These are phyloP conservation scores for Elgonia sp. DNA, from an alignment of 2,888 invertebrate species.

Conservation along the genomic window DNA sequence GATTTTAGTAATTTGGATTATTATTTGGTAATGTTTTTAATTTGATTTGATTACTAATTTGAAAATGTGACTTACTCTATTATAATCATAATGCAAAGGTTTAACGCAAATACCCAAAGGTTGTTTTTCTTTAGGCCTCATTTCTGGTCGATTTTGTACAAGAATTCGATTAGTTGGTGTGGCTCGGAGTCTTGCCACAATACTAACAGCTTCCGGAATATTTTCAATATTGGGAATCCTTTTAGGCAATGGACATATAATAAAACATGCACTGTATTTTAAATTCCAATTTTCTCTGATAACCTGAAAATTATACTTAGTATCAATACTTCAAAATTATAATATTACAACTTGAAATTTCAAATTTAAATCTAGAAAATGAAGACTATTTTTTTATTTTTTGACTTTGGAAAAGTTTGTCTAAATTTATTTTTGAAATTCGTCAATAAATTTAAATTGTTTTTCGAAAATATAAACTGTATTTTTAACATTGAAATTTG, in stretches of 20 bases:
- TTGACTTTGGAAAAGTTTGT: no score
- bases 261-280: slow-evolving; percentile 96
- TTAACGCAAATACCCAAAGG: slow-evolving; percentile 95
- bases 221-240: slow-evolving; percentile 89
- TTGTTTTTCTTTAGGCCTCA: slow-evolving; percentile 87
- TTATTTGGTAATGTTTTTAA: no score
- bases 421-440: no score
- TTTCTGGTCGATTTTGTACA: slow-evolving; percentile 88
- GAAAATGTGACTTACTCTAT: slow-evolving; percentile 90
- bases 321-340: no score
- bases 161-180: slow-evolving; percentile 90
- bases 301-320: slow-evolving; percentile 87
- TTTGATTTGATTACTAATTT: no score
- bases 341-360: no score
- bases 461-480: no score
- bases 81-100: slow-evolving; percentile 96
- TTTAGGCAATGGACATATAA: slow-evolving; percentile 92
- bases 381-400: no score
- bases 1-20: no score
- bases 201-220: slow-evolving; percentile 91
- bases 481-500: no score
- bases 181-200: slow-evolving; percentile 89
- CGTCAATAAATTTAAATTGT: no score
- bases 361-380: no score
- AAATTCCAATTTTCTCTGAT: slow-evolving; percentile 98